These are phyloP conservation scores for Alitta virens DNA, from an alignment of 2,888 invertebrate species.

Conservation along the genomic window DNA sequence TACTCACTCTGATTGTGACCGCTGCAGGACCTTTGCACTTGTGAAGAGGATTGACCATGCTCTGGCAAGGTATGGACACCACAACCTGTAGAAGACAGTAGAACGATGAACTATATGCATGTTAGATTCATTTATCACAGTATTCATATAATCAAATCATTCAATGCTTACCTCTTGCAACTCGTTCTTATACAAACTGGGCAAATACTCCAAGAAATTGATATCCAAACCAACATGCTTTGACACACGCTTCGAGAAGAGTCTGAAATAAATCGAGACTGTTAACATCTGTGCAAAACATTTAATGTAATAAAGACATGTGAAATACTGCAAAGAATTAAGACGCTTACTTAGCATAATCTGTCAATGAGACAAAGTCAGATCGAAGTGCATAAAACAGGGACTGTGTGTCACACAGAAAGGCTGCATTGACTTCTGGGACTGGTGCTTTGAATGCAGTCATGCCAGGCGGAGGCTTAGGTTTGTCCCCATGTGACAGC, in stretches of 20 bases:
- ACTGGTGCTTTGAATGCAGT: slow-evolving; percentile 58
- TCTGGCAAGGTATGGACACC: slow-evolving; percentile 48
- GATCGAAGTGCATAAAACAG: slow-evolving; percentile 58
- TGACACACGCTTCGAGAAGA: slow-evolving; percentile 65
- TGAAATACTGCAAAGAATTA: too few relatives aligned
- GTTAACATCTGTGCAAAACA: too few relatives aligned
- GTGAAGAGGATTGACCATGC: slow-evolving; percentile 56
- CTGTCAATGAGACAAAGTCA: slow-evolving; percentile 58
- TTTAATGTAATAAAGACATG: not conserved
- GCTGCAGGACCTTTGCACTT: slow-evolving; percentile 66
- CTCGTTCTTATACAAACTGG: slow-evolving; percentile 63
- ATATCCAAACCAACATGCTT: slow-evolving; percentile 70
- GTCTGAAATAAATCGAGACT: slow-evolving; percentile 59
- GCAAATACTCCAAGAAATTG: slow-evolving; percentile 65
- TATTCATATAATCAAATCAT: too few relatives aligned
- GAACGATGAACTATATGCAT: too few relatives aligned
- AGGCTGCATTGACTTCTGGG: slow-evolving; percentile 53
- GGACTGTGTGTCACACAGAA: slow-evolving; percentile 53
- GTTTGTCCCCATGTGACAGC: slow-evolving; percentile 62
- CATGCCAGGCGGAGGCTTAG: slow-evolving; percentile 64
- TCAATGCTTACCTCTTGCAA: slow-evolving; percentile 58
- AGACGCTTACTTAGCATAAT: slow-evolving; percentile 56
- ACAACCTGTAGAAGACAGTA: slow-evolving; percentile 57
- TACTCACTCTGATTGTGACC: slow-evolving; percentile 62
- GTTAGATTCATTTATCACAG: too few relatives aligned